A percentile compares a stretch with the other conserved stretches of the same genome.
Conservation (phyloP, 2,797 vertebrate genomes). For the Podarcis siculus region DNA sequence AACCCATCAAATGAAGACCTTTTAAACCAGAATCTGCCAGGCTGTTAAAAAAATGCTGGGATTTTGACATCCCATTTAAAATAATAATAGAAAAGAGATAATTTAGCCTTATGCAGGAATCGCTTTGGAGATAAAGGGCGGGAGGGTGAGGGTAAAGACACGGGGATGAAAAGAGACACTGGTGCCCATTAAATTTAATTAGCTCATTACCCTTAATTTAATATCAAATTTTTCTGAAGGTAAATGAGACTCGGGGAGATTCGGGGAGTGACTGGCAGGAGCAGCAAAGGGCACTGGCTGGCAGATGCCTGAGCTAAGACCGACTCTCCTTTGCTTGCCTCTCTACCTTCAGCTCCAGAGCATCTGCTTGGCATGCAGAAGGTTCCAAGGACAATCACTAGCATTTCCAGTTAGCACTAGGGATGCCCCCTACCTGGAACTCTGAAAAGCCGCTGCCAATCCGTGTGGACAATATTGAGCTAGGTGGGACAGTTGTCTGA, state of each 20-base stretch:
- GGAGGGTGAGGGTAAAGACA: conserved; percentile 52
- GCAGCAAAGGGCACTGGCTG: conserved; percentile 58
- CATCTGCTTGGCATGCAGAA: no score
- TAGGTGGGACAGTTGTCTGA: no score
- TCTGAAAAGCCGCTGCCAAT: no score
- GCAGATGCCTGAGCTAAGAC: conserved; percentile 43
- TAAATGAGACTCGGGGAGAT: conserved; percentile 60
- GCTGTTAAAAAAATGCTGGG: conserved; percentile 42
- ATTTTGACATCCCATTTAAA: conserved; percentile 65
- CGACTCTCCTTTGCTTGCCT: not conserved
- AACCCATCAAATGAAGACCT: conserved; percentile 34
- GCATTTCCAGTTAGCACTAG: no score
- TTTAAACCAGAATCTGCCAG: conserved; percentile 53
- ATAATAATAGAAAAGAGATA: conserved; percentile 59
- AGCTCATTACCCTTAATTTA: conserved; percentile 72
- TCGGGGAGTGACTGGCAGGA: conserved; percentile 49
- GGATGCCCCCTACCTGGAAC: no score
- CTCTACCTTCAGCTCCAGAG: not conserved
- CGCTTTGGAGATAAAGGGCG: conserved; percentile 57
- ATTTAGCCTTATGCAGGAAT: conserved; percentile 48
- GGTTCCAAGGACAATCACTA: no score
- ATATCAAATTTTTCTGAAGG: conserved; percentile 69
- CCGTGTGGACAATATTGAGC: no score
- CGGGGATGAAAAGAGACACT: conserved; percentile 43
- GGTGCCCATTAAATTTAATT: conserved; percentile 66